Percentiles rank a stretch among this genome's conserved stretches.
Evolutionary conservation across 2,888 invertebrate genomes (phyloP).

Genomic region (Oscheius sp.): DNA sequence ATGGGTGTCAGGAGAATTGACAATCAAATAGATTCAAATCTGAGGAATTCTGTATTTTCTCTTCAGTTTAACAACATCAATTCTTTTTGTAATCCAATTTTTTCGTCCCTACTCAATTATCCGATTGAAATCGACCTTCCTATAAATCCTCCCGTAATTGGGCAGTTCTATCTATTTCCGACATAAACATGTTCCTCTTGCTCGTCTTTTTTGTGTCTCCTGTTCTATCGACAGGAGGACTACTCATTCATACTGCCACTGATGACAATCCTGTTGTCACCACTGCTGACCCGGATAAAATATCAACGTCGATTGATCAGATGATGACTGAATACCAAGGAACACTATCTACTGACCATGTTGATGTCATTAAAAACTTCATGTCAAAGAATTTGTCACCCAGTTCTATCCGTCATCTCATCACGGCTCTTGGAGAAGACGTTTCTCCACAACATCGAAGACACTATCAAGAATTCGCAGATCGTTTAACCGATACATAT

Average conservation of each 20-base stretch:
- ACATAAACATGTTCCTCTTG: too few species aligned
- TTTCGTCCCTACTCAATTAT: too few species aligned
- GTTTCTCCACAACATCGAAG: not conserved
- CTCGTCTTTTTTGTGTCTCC: too few species aligned
- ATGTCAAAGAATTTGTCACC: not conserved
- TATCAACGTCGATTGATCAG: not conserved
- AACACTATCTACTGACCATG: not conserved
- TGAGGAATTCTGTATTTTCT: conserved; percentile 45
- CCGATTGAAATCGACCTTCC: too few species aligned
- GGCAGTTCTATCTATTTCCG: too few species aligned
- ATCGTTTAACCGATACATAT: not conserved
- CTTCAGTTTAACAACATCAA: too few species aligned
- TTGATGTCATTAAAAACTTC: not conserved
- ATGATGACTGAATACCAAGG: not conserved
- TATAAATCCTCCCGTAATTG: too few species aligned
- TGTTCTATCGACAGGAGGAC: too few species aligned
- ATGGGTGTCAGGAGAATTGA: conserved; percentile 40
- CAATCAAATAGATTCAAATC: conserved; percentile 49
- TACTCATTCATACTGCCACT: not conserved
- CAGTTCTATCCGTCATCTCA: not conserved
- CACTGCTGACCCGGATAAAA: too few species aligned
- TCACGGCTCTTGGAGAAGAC: not conserved
- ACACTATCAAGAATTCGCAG: not conserved
- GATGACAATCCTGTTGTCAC: too few species aligned
- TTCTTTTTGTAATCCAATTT: too few species aligned